Percentiles rank a stretch among this genome's conserved stretches.
Conservation (phyloP, 2,797 vertebrate species). For the Phylloscopus collybita region DNA sequence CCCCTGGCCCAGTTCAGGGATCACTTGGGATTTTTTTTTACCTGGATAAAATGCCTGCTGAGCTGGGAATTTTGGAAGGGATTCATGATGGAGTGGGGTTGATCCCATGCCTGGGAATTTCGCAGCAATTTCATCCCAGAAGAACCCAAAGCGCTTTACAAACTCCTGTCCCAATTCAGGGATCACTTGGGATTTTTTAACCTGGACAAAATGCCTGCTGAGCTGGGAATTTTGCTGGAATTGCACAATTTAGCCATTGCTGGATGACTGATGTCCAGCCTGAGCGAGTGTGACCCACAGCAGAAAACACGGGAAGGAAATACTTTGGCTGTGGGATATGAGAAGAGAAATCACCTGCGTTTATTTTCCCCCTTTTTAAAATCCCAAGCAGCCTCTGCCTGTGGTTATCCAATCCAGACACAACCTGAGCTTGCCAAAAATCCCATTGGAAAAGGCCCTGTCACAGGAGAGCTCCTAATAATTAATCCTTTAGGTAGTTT, state of each 20-base stretch:
- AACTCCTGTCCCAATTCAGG: background rate
- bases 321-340: background rate
- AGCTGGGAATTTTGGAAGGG: background rate
- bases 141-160: constrained; percentile 21
- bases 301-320: background rate
- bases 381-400: background rate
- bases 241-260: background rate
- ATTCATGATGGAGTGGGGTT: background rate
- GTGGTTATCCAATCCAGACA: background rate
- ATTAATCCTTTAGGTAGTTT: background rate
- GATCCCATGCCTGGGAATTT: accelerated
- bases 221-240: background rate
- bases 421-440: constrained; percentile 1
- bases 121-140: background rate
- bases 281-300: background rate
- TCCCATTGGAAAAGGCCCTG: background rate
- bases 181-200: background rate
- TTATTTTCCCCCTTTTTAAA: background rate
- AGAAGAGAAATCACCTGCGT: background rate
- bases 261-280: background rate
- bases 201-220: background rate
- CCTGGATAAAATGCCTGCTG: background rate
- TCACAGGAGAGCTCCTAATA: background rate
- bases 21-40: background rate
- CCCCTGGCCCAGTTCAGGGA: background rate